Evolutionary conservation across 2,113 vertebrate genomes (phyloP), one percentile per base, ranked within the genome.

Genomic region (Mesocricetus auratus): DNA sequence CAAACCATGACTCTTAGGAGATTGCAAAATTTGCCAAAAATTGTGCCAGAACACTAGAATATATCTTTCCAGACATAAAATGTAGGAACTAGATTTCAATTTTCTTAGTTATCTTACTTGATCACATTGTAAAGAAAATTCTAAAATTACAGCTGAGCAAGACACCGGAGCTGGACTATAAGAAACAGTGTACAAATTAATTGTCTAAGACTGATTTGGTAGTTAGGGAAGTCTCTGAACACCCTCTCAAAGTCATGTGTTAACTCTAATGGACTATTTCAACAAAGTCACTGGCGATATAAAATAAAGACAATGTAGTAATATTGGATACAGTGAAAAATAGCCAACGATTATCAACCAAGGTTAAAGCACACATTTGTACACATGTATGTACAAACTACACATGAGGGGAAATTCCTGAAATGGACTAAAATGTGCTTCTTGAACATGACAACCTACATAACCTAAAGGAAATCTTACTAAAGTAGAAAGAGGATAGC

Each of bases 281-380:
- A 89, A 68, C 53, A 64, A 93, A 16, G 12, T 95, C 60, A 71
- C 15, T 45, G 15, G 1, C 36, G 47, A 53, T 71, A 86, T 33
- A 94, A 96, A 91, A 78, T 78, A 91, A 83, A 95, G 85, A 75
- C 7, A 91, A 74, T 82, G 21, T 58, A 83, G 88, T 82, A 69
- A 85, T 92, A 90, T 0, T 90, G 42, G 92, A 73, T 33, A 83
- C 5, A 71, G 73, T 86, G n/a, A 79, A 4, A 94, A 81, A 95
- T 71, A 79, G 58, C 10, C 66, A 64, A 89, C 2, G 50, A 73
- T 53, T 73, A 58, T 22, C 33, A 60, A 42, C 8, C 26, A 77
- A 13, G 90, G 7, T 64, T 90, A 93, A 91, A 93, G 81, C 17
- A 68, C 33, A 68, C 47, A 68, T 69, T 82, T 78, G 91, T 17